phyloP scores from a whole-genome alignment of 2,797 vertebrate species.

The Pogoniulus pusillus region DNA sequence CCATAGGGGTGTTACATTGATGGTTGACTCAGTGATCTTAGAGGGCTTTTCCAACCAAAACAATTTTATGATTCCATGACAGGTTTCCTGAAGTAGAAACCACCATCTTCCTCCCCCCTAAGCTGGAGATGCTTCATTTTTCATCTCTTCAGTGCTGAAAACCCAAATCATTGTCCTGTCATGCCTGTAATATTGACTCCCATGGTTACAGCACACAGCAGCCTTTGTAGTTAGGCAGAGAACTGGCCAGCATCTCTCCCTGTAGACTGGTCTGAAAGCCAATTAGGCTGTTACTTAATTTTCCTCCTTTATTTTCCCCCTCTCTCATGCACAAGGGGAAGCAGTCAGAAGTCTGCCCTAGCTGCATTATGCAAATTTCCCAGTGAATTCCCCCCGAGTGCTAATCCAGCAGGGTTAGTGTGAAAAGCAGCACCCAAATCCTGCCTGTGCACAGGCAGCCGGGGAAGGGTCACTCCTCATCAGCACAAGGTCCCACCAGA shows the following conservation, averaged over 20 bases:
- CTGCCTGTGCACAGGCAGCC: not conserved
- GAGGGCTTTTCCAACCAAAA: no score
- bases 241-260: conserved; percentile 20
- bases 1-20: no score
- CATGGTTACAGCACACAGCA: conserved; percentile 61
- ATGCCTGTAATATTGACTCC: conserved; percentile 50
- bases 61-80: not conserved
- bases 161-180: conserved; percentile 38
- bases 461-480: not conserved
- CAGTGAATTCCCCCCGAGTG: not conserved
- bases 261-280: conserved; percentile 46
- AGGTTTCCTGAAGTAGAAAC: conserved; percentile 11
- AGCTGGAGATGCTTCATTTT: conserved; percentile 35
- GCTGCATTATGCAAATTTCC: conserved; percentile 27
- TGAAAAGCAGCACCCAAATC: not conserved
- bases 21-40: no score
- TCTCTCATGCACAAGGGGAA: not conserved
- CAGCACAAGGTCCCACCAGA: not conserved
- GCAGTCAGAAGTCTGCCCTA: conserved; percentile 30
- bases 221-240: conserved; percentile 45
- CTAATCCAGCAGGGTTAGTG: not conserved
- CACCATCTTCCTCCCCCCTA: not conserved
- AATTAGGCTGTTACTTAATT: conserved; percentile 62
- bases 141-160: conserved; percentile 30
- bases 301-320: not conserved